These are phyloP conservation scores for Papilio gigon DNA, from an alignment of 2,888 invertebrate genomes.

Conservation along the genomic window DNA sequence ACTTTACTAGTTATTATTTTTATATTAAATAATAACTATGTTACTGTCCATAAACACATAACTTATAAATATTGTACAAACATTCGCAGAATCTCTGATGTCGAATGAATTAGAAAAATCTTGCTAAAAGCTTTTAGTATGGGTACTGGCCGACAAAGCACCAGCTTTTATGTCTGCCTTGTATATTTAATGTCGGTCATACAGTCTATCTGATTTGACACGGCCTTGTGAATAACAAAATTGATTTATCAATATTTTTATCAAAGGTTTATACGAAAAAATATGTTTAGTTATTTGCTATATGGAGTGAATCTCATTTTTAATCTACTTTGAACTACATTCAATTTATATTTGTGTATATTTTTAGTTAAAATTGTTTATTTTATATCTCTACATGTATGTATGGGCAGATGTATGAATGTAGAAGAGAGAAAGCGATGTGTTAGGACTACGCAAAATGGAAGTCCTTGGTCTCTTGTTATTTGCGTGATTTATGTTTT, in stretches of 20 bases:
- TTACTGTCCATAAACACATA: background rate
- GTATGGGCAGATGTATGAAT: too few species aligned
- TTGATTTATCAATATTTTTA: conserved; percentile 6
- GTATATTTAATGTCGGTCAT: conserved; percentile 36
- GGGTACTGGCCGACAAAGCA: conserved; percentile 16
- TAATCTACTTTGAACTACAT: too few species aligned
- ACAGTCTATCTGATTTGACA: conserved; percentile 29
- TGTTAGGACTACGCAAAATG: too few species aligned
- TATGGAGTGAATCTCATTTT: too few species aligned
- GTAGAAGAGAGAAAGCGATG: too few species aligned
- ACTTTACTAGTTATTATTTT: background rate
- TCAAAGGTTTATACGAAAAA: conserved; percentile 4
- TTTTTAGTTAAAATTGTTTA: background rate
- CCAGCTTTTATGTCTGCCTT: conserved; percentile 20
- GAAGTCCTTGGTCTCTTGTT: too few species aligned
- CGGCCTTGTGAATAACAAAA: conserved; percentile 24
- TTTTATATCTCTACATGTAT: too few species aligned
- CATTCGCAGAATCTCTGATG: conserved; percentile 7
- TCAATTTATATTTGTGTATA: background rate
- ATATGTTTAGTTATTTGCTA: background rate
- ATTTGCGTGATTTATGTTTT: too few species aligned
- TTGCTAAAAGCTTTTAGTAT: conserved; percentile 17
- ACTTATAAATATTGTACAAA: conserved; percentile 10
- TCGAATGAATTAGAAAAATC: conserved; percentile 30
- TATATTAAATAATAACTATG: background rate